A percentile compares a stretch with the other conserved stretches of the same genome.
phyloP scores from a whole-genome alignment of 1,140 invertebrate species.

The Caerostris darwini region DNA sequence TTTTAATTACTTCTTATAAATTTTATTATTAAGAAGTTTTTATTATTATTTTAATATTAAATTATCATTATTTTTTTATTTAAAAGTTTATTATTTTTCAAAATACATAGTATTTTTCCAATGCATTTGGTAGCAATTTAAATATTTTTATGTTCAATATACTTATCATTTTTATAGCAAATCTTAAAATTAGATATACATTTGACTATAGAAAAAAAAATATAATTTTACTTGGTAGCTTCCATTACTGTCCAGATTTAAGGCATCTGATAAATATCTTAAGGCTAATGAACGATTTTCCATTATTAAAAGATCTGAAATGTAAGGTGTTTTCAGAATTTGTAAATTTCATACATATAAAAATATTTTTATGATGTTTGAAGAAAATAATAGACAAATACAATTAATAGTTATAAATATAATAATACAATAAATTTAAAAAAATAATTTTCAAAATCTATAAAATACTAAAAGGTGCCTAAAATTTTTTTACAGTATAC shows the following conservation, averaged over 20 bases:
- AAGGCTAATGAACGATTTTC: slow-evolving; percentile 55
- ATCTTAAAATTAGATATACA: no score
- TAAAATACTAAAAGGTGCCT: not conserved
- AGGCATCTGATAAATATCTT: slow-evolving; percentile 18
- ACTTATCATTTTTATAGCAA: no score
- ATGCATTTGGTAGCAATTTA: no score
- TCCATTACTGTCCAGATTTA: slow-evolving; percentile 59
- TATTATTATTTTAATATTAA: no score
- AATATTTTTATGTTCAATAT: no score
- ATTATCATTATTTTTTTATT: no score
- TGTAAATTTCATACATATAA: not conserved
- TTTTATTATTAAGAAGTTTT: no score
- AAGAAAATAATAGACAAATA: not conserved
- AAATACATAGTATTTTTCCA: no score
- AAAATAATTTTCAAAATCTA: not conserved
- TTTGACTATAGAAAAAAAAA: not conserved
- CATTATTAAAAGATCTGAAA: slow-evolving; percentile 13
- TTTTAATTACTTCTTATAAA: no score
- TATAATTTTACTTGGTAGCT: slow-evolving; percentile 28
- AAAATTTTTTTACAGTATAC: not conserved
- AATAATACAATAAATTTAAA: not conserved
- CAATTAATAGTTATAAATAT: not conserved
- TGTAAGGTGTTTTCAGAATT: not conserved
- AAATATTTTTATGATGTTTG: not conserved
- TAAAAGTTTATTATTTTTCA: no score